Evolutionary conservation across 1,140 invertebrate genomes (phyloP), one percentile per base, ranked within the genome.

Genomic region (Thaumetopoea pityocampa): DNA sequence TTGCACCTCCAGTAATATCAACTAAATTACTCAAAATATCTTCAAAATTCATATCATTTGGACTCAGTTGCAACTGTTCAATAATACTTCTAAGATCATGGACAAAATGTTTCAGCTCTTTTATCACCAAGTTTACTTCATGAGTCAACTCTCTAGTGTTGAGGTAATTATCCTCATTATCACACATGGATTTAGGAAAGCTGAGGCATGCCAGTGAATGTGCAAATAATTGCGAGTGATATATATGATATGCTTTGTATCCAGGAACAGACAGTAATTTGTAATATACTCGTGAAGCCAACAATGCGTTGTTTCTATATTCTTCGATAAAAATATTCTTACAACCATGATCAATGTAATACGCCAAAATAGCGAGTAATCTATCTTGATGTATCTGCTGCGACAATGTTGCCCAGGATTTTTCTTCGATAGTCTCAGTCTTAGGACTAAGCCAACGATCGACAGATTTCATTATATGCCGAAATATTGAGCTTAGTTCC

Each of bases 171-270:
- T 71, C 67, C 32, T 73, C 70, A 44, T 69, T 66, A 3, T 78
- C 69, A 62, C 69, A 72, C 46, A 83, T 56, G 7, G 37, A 28
- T 46, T 71, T 73, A 7, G 77, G 74, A 52, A 63, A 81, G 5
- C 60, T 63, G 1, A 84, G 44, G 38, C 80, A 81, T 11, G 55
- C 34, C 5, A 81, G 52, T 2, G 74, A 74, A 24, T 74, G 57
- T 10, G 64, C 67, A 63, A 81, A 81, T n/a, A 84, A 48, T 57
- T 81, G 79, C n/a, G 77, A 79, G 38, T 84, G 79, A 38, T 84
- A 84, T 14, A 84, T 72, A 42, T 80, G 36, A 30, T 81, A 84
- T 23, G 73, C 73, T 42, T 72, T 80, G 29, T 64, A 78, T 12
- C 79, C 79, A 28, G 79, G 65, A 7, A 83, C 63, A 12, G 60